Conservation (phyloP, 2,113 vertebrate species). For the Eubucco bourcierii region DNA sequence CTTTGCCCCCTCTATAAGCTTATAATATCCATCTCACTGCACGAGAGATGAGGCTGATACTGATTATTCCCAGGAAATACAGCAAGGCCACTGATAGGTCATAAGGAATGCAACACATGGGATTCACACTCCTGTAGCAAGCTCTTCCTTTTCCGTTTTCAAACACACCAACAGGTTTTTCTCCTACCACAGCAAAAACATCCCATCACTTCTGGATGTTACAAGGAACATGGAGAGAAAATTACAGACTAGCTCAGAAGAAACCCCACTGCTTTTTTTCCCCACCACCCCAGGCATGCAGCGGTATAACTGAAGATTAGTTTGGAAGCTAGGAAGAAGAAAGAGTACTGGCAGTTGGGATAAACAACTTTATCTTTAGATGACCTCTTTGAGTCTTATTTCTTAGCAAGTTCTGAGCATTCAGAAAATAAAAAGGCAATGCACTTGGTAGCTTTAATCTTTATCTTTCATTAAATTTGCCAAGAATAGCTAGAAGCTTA, state of each 20-base stretch:
- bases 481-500: background rate
- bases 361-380: constrained; percentile 42
- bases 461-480: background rate
- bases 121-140: background rate
- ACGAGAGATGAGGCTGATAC: background rate
- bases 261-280: background rate
- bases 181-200: background rate
- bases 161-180: fast-evolving
- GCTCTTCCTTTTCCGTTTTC: background rate
- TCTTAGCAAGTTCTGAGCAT: constrained; percentile 13
- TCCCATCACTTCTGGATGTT: background rate
- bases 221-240: background rate
- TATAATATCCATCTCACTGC: background rate
- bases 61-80: background rate
- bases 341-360: background rate
- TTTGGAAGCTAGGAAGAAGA: background rate
- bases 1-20: background rate
- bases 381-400: constrained; percentile 40
- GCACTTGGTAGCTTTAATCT: background rate
- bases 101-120: fast-evolving
- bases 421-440: background rate
- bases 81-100: background rate
- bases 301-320: constrained; percentile 15
- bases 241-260: background rate
- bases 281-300: background rate